Percentiles rank a stretch among this genome's conserved stretches.
phyloP scores from a whole-genome alignment of 2,888 invertebrate genomes.

The Leptinotarsa rubiginosa region DNA sequence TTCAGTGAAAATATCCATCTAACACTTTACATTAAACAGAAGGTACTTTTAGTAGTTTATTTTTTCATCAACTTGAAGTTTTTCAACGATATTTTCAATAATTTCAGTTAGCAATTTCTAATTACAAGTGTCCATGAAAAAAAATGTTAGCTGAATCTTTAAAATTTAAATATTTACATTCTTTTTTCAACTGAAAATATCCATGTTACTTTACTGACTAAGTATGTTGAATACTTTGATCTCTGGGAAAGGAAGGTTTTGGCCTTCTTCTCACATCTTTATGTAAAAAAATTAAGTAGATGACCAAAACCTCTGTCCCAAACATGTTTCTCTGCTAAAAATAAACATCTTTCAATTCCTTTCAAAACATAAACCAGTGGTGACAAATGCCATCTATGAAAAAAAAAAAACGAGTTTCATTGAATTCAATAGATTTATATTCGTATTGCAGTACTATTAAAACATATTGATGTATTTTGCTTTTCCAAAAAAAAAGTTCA shows the following conservation, averaged over 20 bases:
- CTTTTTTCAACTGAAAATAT: too few species aligned
- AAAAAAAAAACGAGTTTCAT: not conserved
- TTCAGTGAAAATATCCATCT: constrained; percentile 65
- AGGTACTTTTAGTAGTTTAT: constrained; percentile 61
- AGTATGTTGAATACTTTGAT: too few species aligned
- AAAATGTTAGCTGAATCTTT: too few species aligned
- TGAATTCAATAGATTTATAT: not conserved
- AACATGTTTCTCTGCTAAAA: too few species aligned
- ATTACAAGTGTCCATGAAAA: not conserved
- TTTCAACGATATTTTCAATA: constrained; percentile 59
- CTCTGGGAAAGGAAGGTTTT: too few species aligned
- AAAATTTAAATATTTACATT: too few species aligned
- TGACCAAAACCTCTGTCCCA: too few species aligned
- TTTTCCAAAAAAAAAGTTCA: not conserved
- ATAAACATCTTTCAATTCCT: not conserved
- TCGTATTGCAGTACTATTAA: not conserved
- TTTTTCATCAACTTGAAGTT: constrained; percentile 60
- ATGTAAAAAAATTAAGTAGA: too few species aligned
- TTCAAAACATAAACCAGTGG: not conserved
- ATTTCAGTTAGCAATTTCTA: constrained; percentile 60
- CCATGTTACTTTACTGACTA: too few species aligned
- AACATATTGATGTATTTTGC: not conserved
- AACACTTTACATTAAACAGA: constrained; percentile 53
- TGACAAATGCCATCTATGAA: not conserved
- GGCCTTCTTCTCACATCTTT: too few species aligned